Base-by-base conservation (phyloP, 2,113 vertebrate genomes). In the Cryptotis parvus region DNA sequence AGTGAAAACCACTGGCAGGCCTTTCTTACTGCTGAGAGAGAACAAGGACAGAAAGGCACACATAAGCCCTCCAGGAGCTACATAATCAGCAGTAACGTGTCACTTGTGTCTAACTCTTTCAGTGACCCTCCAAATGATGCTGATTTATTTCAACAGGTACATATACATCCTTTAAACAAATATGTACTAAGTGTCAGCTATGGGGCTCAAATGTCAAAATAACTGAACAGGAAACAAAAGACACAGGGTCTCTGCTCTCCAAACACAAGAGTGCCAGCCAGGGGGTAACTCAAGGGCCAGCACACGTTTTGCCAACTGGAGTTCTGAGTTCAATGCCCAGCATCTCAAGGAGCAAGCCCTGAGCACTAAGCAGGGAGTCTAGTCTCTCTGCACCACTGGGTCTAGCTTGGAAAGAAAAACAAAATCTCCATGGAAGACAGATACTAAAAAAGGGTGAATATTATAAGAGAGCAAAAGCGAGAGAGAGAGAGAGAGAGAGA, bases 191-290 rank as follows among this genome's bases (percentile, higher is more conserved):
- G 24, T 45, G 43, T 45, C 43, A 39, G 45, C n/a, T 43, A 69
- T 29, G 70, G 1, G 72, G 49, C 75, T 82, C 35, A 89, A 49
- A 11, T 35, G 20, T 72, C 16, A n/a, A 37, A 91, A 91, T 52
- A 94, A 27, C 20, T 85, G 26, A 93, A 52, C 65, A 87, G 39
- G 68, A 61, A 90, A 79, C 58, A 90, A 73, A 89, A 77, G 27
- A 49, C 1, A 63, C 10, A 3, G 16, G 14, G 52, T 84, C 24
- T 39, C 61, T 9, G 6, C 33, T n/a, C 39, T 86, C 31, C 85
- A 79, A 91, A 89, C 24, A 11, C 10, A 33, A 72, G 24, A 35
- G 9, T 45, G 43, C 43, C 6, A 11, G 43, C 43, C 43, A 11
- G 43, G 11, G 43, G 43, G 43, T 6, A 45, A 6, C 43, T 11